Evolutionary conservation across 64 coral and sea anemone genomes (phyloP).

Genomic region (Exaiptasia diaphana): DNA sequence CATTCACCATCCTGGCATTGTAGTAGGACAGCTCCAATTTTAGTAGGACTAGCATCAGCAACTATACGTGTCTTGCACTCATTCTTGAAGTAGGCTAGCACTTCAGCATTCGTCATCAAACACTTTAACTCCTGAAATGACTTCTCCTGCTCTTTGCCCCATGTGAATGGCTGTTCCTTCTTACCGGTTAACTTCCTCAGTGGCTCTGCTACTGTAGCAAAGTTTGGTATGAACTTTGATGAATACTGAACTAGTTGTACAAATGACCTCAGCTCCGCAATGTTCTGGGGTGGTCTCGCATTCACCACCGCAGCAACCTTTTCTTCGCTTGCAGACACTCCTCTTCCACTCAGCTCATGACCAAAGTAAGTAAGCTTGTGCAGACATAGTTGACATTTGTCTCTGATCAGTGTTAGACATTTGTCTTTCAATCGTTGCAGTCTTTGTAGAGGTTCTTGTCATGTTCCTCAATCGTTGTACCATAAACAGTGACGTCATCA

Average conservation of each 20-base stretch:
- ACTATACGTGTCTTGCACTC: slow-evolving; percentile 29
- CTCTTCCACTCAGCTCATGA: no score
- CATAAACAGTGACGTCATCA: slow-evolving; percentile 13
- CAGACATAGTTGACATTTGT: no score
- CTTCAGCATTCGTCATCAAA: background rate
- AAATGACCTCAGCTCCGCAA: background rate
- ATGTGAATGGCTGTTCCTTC: background rate
- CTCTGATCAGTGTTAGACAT: no score
- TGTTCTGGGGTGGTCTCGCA: background rate
- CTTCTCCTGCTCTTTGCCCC: background rate
- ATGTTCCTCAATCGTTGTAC: no score
- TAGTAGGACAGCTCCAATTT: slow-evolving; percentile 7
- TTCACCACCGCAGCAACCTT: no score
- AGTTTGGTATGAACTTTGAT: background rate
- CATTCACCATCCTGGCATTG: slow-evolving; percentile 21
- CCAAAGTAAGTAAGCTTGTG: no score
- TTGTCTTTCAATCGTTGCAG: no score
- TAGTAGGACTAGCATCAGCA: slow-evolving; percentile 3
- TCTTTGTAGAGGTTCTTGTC: no score
- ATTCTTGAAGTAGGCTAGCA: slow-evolving; percentile 30
- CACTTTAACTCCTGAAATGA: background rate
- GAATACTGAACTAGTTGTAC: background rate
- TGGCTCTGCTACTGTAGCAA: background rate
- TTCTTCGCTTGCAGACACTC: no score
- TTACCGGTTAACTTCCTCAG: background rate